Conservation (phyloP, 2,888 invertebrate species). For the Eupithecia centaureata region DNA sequence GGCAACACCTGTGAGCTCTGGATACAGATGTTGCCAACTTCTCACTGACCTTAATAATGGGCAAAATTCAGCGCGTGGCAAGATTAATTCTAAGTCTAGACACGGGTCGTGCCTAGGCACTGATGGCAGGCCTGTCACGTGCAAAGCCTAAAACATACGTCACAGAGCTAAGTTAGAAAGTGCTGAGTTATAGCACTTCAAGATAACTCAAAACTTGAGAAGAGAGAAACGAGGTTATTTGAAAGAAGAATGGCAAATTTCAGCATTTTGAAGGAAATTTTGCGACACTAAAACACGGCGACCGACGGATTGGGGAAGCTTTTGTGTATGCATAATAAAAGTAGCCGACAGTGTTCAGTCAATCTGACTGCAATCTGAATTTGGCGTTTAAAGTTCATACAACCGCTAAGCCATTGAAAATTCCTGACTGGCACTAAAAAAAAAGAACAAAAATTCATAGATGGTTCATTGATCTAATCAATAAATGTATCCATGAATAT, state of each 20-base stretch:
- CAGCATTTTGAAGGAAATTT: neutral
- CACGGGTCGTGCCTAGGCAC: constrained; percentile 1
- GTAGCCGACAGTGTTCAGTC: neutral
- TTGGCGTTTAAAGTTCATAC: too few species aligned
- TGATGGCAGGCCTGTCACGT: constrained; percentile 6
- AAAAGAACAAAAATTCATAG: too few species aligned
- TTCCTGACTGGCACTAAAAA: too few species aligned
- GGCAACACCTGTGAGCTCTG: neutral
- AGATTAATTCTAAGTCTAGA: constrained; percentile 8
- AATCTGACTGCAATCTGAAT: too few species aligned
- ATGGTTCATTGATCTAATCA: too few species aligned
- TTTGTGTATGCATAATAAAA: neutral
- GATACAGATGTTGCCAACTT: neutral
- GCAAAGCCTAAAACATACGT: constrained; percentile 11
- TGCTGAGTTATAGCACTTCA: constrained; percentile 20
- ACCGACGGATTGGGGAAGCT: neutral
- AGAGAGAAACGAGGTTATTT: neutral
- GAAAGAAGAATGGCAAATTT: constrained; percentile 1
- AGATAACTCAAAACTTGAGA: constrained; percentile 4
- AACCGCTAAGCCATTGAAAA: too few species aligned
- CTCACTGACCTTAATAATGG: neutral
- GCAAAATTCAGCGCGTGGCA: neutral
- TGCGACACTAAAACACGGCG: neutral
- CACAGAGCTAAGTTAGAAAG: constrained; percentile 16
- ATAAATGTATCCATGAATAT: too few species aligned